Evolutionary conservation across 2,797 vertebrate genomes (phyloP).

Genomic region (Pangasius djambal): DNA sequence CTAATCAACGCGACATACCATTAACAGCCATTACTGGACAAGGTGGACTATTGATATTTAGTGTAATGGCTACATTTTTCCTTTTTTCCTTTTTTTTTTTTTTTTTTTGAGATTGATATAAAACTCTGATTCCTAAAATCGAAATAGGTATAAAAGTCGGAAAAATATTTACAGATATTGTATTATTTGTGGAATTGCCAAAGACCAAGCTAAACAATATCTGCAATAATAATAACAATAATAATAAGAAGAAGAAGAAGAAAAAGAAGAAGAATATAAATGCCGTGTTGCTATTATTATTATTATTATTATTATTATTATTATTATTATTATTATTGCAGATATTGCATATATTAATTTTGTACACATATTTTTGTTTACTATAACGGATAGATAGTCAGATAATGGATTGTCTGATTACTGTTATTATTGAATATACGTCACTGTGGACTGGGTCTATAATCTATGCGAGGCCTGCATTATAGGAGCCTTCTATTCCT

Average conservation of each 20-base stretch:
- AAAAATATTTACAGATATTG: background rate
- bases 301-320: background rate
- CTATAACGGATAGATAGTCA: background rate
- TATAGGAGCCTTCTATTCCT: background rate
- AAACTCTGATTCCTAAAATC: background rate
- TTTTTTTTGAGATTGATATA: background rate
- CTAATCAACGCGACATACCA: slow-evolving; percentile 44
- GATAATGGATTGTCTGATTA: background rate
- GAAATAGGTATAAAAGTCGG: background rate
- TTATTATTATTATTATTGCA: background rate
- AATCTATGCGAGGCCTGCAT: background rate
- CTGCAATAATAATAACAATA: background rate
- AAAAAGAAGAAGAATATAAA: background rate
- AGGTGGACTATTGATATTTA: background rate
- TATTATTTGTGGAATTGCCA: background rate
- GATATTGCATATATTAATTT: background rate
- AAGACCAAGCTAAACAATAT: background rate
- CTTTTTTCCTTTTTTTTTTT: background rate
- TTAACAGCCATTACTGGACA: slow-evolving; percentile 24
- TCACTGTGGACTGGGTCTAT: background rate
- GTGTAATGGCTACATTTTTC: background rate
- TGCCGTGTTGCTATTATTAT: no score
- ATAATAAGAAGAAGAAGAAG: background rate
- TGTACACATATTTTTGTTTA: background rate
- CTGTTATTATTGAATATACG: background rate